Evolutionary conservation across 1,140 invertebrate genomes (phyloP), one percentile per base, ranked within the genome.

Genomic region (Lepidurus couesii): DNA sequence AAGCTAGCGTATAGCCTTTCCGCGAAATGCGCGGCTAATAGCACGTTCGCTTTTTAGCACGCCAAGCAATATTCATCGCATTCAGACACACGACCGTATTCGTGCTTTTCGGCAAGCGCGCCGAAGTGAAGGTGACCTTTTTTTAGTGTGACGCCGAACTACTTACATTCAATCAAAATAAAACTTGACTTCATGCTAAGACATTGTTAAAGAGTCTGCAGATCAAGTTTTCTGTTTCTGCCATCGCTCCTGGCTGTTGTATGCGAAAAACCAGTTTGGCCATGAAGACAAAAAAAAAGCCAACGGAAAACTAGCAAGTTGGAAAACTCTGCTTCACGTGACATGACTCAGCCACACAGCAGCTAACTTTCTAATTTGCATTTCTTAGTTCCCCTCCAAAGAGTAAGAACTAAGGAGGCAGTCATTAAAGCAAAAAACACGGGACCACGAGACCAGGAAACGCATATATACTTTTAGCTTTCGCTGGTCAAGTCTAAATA

Each of bases 31-130:
- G 53, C 53, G 8, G 16, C 53, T 65, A 65, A 65, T 11, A 13
- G 53, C 53, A 65, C 8, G n/a, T 65, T 65, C 1, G 53, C 21
- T 65, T 65, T 65, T 65, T 65, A 21, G 13, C 53, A 65, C 53
- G 53, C 16, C 21, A 65, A 4, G 21, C n/a, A 47, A 65, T 13
- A 65, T 8, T 21, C 16, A n/a, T 65, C 53, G 53, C 53, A 65
- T 65, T 65, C 53, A 13, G 13, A 13, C 53, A 65, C 53, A 65
- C 53, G 53, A 65, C 53, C 21, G 7, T 7, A 65, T 65, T 65
- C 53, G 53, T 65, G 53, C 53, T 65, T 65, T 65, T 65, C 53
- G 53, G 53, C 53, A 16, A 65, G 53, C 13, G 53, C 53, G 53
- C 53, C 16, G 21, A 65, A 65, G 21, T 21, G 53, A 65, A 65